phyloP scores from a whole-genome alignment of 2,888 invertebrate genomes.

The Acrobasis repandana region DNA sequence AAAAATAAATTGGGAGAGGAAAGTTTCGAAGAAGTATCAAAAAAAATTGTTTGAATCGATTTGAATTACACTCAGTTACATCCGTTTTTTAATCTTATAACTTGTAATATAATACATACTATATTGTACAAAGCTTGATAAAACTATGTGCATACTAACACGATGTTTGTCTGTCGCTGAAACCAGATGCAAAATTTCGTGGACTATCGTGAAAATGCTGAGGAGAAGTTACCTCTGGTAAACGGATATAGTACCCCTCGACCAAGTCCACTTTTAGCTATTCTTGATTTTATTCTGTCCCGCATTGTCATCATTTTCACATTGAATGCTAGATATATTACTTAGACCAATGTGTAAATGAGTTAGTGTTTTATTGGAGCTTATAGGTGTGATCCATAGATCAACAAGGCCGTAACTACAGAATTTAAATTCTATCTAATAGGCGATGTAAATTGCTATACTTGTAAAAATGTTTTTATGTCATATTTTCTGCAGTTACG shows the following conservation, averaged over 20 bases:
- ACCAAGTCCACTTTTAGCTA: conserved; percentile 69
- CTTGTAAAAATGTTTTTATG: too few relatives aligned
- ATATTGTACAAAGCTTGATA: conserved; percentile 40
- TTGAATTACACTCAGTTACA: too few relatives aligned
- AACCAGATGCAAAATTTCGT: conserved; percentile 91
- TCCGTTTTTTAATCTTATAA: neutral
- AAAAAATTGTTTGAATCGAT: neutral
- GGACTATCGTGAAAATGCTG: conserved; percentile 94
- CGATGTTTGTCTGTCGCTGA: conserved; percentile 74
- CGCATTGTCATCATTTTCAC: conserved; percentile 35
- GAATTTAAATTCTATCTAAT: neutral
- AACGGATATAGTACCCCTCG: conserved; percentile 73
- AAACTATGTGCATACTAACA: conserved; percentile 62
- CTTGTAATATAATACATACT: neutral
- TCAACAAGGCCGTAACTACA: conserved; percentile 27
- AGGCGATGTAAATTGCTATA: neutral
- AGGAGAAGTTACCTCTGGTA: conserved; percentile 97
- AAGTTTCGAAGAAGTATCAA: neutral
- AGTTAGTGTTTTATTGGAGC: conserved; percentile 36
- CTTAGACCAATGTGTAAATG: conserved; percentile 39
- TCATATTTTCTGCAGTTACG: conserved; percentile 20
- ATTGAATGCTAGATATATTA: conserved; percentile 28
- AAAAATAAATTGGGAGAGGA: too few relatives aligned
- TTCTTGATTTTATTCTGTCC: conserved; percentile 40
- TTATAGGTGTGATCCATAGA: conserved; percentile 23